phyloP scores from a whole-genome alignment of 37 sponge, comb jelly and placozoan species.

The Tethya wilhelma region DNA sequence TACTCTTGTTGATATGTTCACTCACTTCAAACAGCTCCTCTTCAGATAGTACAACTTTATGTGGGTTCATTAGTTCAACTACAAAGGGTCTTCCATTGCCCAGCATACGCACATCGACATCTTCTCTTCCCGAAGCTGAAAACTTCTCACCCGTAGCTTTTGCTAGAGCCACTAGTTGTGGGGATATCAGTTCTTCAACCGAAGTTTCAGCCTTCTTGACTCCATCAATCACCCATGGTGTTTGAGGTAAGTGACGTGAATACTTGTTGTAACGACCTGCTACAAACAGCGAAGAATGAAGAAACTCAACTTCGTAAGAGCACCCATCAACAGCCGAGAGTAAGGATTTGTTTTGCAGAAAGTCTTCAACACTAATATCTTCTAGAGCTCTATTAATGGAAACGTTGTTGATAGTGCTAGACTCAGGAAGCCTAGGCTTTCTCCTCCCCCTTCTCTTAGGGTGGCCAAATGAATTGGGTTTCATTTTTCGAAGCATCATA shows the following conservation, averaged over 20 bases:
- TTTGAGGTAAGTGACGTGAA: slow-evolving; percentile 86
- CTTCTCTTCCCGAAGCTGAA: slow-evolving; percentile 95
- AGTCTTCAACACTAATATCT: neutral
- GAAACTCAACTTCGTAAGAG: slow-evolving; percentile 24
- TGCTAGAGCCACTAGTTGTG: slow-evolving; percentile 8
- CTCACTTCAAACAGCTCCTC: slow-evolving; percentile 35
- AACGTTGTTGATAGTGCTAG: slow-evolving; percentile 1
- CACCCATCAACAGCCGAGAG: slow-evolving; percentile 20
- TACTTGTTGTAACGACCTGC: slow-evolving; percentile 96
- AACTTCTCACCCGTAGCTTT: slow-evolving; percentile 44
- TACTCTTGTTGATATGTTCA: slow-evolving; percentile 55
- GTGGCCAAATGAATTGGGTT: slow-evolving; percentile 14
- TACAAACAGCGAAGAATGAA: slow-evolving; percentile 57
- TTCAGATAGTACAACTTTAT: neutral
- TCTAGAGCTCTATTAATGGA: slow-evolving; percentile 27
- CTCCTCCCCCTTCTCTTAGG: slow-evolving; percentile 16
- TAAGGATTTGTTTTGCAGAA: slow-evolving; percentile 2
- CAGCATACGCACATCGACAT: slow-evolving; percentile 98
- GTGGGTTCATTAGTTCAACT: slow-evolving; percentile 82
- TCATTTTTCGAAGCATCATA: slow-evolving; percentile 14
- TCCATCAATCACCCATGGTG: slow-evolving; percentile 96
- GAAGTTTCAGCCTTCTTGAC: slow-evolving; percentile 76
- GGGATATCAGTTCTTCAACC: slow-evolving; percentile 78
- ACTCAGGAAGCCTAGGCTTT: too few relatives aligned
- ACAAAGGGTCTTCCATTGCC: slow-evolving; percentile 91